Percentiles rank a stretch among this genome's conserved stretches.
phyloP scores from a whole-genome alignment of 2,888 invertebrate species.

The Piscicola geometra region DNA sequence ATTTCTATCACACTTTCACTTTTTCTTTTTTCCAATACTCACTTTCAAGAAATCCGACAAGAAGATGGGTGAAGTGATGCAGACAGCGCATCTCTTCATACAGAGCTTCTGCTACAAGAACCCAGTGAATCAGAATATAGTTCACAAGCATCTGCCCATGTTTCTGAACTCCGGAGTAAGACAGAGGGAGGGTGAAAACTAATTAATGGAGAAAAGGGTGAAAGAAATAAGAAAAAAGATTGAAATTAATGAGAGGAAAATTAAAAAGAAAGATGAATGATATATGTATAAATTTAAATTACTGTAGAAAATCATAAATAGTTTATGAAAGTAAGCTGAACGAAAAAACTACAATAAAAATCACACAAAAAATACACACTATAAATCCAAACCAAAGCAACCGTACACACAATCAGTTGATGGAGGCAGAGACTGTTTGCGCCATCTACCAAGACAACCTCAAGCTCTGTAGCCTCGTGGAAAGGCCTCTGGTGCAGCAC shows the following conservation, averaged over 20 bases:
- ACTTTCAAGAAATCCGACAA: conserved; percentile 31
- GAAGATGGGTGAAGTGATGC: conserved; percentile 30
- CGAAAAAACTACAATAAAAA: not conserved
- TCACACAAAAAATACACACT: not conserved
- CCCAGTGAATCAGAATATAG: conserved; percentile 21
- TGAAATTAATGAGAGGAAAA: not conserved
- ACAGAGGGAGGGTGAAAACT: not conserved
- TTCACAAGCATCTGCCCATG: conserved; percentile 19
- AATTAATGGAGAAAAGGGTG: not conserved
- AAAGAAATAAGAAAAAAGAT: too few species aligned
- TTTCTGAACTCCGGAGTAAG: conserved; percentile 28
- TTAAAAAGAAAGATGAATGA: too few species aligned
- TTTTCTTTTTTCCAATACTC: too few species aligned
- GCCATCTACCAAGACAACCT: conserved; percentile 27
- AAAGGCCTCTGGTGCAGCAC: conserved; percentile 5
- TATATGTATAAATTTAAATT: too few species aligned
- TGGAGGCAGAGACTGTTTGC: conserved; percentile 28
- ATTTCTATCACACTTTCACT: too few species aligned
- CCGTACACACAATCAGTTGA: not conserved
- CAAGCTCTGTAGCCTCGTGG: conserved; percentile 19
- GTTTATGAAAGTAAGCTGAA: too few species aligned
- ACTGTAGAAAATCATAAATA: too few species aligned
- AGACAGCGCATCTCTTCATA: conserved; percentile 22
- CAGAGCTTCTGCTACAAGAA: conserved; percentile 33
- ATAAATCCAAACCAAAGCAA: too few species aligned